A percentile compares a stretch with the other conserved stretches of the same genome.
These are phyloP conservation scores for Sphaeridia pumilis DNA, from an alignment of 2,888 invertebrate genomes.

Conservation along the genomic window DNA sequence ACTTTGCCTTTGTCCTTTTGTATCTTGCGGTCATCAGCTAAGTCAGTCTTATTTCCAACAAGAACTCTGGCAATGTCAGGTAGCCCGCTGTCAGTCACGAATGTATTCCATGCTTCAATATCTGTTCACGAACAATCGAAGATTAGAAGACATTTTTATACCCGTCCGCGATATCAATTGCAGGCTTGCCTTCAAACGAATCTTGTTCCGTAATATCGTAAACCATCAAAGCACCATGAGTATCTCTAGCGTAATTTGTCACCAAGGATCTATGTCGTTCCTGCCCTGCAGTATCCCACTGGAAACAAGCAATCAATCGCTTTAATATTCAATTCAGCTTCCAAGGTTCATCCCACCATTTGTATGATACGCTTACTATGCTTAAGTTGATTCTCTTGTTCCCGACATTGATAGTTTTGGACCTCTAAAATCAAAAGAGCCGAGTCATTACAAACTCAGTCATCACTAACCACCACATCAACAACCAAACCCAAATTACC, in stretches of 20 bases:
- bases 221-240: constrained; percentile 29
- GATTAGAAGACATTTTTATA: constrained; percentile 25
- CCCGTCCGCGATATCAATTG: constrained; percentile 22
- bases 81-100: constrained; percentile 22
- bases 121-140: constrained; percentile 1
- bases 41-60: constrained; percentile 32
- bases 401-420: constrained; percentile 26
- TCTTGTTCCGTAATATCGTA: constrained; percentile 29
- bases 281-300: constrained; percentile 35
- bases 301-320: not conserved
- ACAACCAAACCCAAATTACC: constrained; percentile 14
- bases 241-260: constrained; percentile 30
- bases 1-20: constrained; percentile 27
- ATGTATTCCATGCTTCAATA: constrained; percentile 27
- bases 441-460: not conserved
- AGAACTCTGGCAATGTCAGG: constrained; percentile 24
- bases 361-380: constrained; percentile 17
- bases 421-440: constrained; percentile 19
- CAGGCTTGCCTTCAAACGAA: constrained; percentile 19
- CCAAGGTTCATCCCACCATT: too few species aligned
- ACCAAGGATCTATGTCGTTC: constrained; percentile 30
- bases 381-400: constrained; percentile 26
- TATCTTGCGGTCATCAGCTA: constrained; percentile 20
- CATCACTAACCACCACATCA: not conserved
- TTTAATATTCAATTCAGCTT: not conserved